phyloP scores from a whole-genome alignment of 2,888 invertebrate species.

The Minunthozetes semirufus region DNA sequence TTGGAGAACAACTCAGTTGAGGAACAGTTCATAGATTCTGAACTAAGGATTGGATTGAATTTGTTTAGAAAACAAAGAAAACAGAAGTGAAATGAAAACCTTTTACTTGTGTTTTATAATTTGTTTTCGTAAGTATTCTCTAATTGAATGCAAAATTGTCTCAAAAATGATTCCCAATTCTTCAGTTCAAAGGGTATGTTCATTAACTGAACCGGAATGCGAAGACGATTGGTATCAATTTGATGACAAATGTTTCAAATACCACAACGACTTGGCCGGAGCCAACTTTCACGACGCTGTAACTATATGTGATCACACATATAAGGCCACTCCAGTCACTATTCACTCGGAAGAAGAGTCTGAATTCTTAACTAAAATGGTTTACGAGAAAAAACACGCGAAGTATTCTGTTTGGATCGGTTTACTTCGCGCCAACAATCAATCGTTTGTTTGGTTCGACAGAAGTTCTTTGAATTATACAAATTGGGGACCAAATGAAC shows the following conservation, averaged over 20 bases:
- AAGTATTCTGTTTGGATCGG: constrained; percentile 34
- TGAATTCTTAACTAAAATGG: background rate
- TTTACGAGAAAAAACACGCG: constrained; percentile 16
- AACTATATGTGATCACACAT: constrained; percentile 12
- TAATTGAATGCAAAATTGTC: background rate
- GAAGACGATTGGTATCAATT: constrained; percentile 28
- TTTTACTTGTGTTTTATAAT: background rate
- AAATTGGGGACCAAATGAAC: constrained; percentile 36
- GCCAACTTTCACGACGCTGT: constrained; percentile 34
- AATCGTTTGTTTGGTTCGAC: constrained; percentile 28
- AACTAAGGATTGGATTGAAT: no score
- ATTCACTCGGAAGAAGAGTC: constrained; percentile 30
- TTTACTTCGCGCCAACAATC: background rate
- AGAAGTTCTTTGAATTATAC: constrained; percentile 21
- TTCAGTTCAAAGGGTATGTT: no score
- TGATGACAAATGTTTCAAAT: constrained; percentile 18
- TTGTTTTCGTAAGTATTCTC: background rate
- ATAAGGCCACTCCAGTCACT: background rate
- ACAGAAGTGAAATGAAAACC: background rate
- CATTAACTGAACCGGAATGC: background rate
- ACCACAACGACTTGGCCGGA: constrained; percentile 30
- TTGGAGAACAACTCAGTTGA: no score
- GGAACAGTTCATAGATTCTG: no score
- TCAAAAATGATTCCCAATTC: no score
- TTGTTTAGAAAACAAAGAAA: no score